Conservation (phyloP, 2,797 vertebrate species). For the Urocyon cinereoargenteus region DNA sequence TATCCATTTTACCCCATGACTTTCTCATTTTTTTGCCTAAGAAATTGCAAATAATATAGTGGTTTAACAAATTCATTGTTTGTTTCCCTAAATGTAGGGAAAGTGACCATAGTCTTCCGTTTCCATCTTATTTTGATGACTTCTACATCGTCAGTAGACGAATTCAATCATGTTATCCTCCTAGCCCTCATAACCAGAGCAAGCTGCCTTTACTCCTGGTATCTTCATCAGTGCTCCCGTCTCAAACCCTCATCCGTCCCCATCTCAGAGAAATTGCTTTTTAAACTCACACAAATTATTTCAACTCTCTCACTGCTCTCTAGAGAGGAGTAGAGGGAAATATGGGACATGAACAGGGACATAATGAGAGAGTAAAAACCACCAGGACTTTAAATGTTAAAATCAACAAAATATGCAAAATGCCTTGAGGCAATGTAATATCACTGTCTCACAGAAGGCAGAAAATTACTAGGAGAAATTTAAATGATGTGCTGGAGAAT, state of each 20-base stretch:
- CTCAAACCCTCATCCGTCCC: constrained; percentile 34
- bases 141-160: background rate
- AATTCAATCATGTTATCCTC: background rate
- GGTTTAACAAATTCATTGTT: constrained; percentile 6
- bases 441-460: constrained; percentile 80
- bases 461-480: constrained; percentile 82
- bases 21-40: background rate
- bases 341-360: constrained; percentile 27
- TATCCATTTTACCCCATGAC: background rate
- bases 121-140: constrained; percentile 47
- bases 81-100: constrained; percentile 4
- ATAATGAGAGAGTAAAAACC: constrained; percentile 71
- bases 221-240: constrained; percentile 45
- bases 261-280: constrained; percentile 52
- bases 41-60: background rate
- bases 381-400: constrained; percentile 75
- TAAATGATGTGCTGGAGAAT: constrained; percentile 77
- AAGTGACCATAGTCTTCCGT: background rate
- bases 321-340: constrained; percentile 33
- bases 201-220: background rate
- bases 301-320: constrained; percentile 64
- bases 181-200: background rate
- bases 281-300: constrained; percentile 61
- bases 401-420: constrained; percentile 83
- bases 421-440: constrained; percentile 80